Percentiles rank a stretch among this genome's conserved stretches.
These are phyloP conservation scores for Callyntrura sp. DNA, from an alignment of 2,888 invertebrate genomes.

Conservation along the genomic window DNA sequence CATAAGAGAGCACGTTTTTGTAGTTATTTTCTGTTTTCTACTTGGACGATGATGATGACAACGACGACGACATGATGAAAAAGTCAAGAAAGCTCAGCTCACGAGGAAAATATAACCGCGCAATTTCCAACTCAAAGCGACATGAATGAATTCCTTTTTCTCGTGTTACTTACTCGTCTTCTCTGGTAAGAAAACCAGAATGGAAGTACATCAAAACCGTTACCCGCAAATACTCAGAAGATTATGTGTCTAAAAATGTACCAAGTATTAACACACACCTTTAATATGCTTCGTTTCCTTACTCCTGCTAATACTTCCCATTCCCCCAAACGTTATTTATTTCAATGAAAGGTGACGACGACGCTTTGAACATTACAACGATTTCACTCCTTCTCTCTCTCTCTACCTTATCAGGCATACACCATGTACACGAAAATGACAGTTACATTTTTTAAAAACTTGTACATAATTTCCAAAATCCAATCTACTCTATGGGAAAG, in stretches of 20 bases:
- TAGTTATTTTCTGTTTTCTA: conserved; percentile 38
- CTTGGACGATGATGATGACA: not conserved
- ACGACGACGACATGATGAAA: conserved; percentile 44
- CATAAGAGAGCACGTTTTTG: too few species aligned
- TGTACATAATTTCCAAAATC: not conserved
- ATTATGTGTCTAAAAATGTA: too few species aligned
- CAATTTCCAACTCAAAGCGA: conserved; percentile 38
- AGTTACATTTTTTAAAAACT: not conserved
- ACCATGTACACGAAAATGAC: conserved; percentile 32
- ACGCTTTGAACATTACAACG: not conserved
- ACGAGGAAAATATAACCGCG: conserved; percentile 7
- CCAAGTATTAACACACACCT: too few species aligned
- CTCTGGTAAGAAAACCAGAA: too few species aligned
- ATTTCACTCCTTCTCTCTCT: not conserved
- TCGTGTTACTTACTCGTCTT: too few species aligned
- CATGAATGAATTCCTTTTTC: conserved; percentile 43
- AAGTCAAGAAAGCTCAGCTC: conserved; percentile 31
- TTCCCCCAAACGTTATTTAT: conserved; percentile 7
- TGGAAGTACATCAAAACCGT: too few species aligned
- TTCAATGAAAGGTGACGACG: conserved; percentile 25
- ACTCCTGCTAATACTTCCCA: conserved; percentile 19
- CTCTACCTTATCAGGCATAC: conserved; percentile 27
- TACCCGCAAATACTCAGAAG: too few species aligned
- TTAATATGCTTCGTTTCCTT: conserved; percentile 35
- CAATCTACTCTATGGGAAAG: conserved; percentile 1